A percentile compares a stretch with the other conserved stretches of the same genome.
Evolutionary conservation across 2,113 vertebrate genomes (phyloP).

Genomic region (Arenaria interpres): DNA sequence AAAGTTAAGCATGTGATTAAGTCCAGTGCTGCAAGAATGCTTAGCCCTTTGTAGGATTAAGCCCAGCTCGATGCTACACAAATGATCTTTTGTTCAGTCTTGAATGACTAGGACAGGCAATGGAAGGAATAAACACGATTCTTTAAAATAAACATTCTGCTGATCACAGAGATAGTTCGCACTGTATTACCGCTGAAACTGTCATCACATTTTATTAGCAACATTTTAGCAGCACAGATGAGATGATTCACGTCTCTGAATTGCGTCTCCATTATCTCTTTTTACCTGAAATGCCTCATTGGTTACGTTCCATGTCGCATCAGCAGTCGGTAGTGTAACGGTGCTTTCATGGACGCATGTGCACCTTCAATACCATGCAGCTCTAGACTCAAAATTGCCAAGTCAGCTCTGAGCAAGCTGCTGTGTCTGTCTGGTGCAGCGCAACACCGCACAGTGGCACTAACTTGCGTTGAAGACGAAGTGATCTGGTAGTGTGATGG

Average conservation of each 20-base stretch:
- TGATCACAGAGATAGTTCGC: conserved; percentile 24
- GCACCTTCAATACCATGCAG: neutral
- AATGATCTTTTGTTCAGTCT: conserved; percentile 18
- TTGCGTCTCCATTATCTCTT: neutral
- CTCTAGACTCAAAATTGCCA: rapidly evolving
- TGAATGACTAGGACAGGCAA: conserved; percentile 43
- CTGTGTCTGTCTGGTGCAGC: neutral
- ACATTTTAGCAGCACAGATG: neutral
- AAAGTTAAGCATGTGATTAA: conserved; percentile 46
- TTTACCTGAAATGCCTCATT: neutral
- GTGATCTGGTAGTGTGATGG: neutral
- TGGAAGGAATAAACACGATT: neutral
- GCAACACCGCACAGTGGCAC: neutral
- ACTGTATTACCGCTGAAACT: neutral
- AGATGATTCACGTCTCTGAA: conserved; percentile 25
- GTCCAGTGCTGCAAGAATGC: neutral
- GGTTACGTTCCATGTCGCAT: neutral
- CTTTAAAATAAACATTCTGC: conserved; percentile 15
- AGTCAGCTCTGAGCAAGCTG: neutral
- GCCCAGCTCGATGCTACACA: neutral
- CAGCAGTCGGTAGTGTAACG: rapidly evolving
- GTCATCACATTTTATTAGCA: conserved; percentile 58
- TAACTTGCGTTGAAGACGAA: rapidly evolving
- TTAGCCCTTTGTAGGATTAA: conserved; percentile 51
- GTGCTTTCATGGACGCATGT: neutral